Base-by-base conservation (phyloP, 2,113 vertebrate species). In the Agapornis roseicollis region DNA sequence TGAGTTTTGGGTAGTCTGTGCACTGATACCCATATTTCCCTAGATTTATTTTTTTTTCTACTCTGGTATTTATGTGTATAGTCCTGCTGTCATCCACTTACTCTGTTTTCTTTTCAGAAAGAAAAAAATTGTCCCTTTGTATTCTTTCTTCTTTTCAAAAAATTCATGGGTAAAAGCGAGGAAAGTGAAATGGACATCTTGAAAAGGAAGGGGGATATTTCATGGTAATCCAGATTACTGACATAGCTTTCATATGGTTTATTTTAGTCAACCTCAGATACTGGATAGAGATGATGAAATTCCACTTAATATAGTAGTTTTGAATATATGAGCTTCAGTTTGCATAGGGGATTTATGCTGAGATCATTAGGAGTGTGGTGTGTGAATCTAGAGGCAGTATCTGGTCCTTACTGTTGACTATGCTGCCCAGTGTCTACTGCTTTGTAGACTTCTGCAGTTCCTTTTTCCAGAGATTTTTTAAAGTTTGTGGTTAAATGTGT, bases 111-210 rank as follows among this genome's bases (percentile, higher is more conserved):
- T 35, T 73, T 70, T 17, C 2, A 44, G 47, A 33, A 31, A 46
- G 50, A 2, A 35, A 78, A 42, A 29, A 46, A 27, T 0, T 22
- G 23, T 31, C 46, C 18, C 16, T 58, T 64, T 13, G 2, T 46
- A 8, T 53, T 71, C 24, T 85, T 46, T 49, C 17, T 63, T 50
- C 28, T 29, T 77, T 72, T 39, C 1, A 41, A 50, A 47, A 12
- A 6, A 3, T 3, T 33, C 31, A 61, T 44, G n/a, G n/a, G 23
- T 37, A 23, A 63, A 53, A 77, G 5, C 24, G 0, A 0, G 42
- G 22, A 83, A 58, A 9, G 33, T 0, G 0, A 61, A 76, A 33
- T 33, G 29, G 22, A 25, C 22, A 80, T 11, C 6, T 39, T 77
- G 14, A 24, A 89, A 77, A 8, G 55, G 44, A 16, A 37, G 33